Evolutionary conservation across 1,140 invertebrate genomes (phyloP).

Genomic region (Anastrepha ludens): DNA sequence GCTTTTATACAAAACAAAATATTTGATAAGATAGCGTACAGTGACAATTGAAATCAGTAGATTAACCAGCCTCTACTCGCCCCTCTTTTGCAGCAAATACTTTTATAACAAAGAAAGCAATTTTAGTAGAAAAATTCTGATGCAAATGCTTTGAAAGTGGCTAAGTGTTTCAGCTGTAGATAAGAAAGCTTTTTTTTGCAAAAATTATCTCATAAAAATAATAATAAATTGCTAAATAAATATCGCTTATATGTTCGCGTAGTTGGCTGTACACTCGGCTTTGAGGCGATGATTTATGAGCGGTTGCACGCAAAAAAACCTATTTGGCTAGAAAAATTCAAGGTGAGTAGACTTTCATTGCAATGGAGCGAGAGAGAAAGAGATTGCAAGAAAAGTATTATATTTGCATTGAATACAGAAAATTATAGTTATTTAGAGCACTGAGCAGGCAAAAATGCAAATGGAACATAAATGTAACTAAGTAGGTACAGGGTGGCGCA

Average conservation of each 20-base stretch:
- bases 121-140: conserved; percentile 6
- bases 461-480: too few species aligned
- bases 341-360: not conserved
- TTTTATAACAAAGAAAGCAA: conserved; percentile 9
- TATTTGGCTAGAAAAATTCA: not conserved
- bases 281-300: not conserved
- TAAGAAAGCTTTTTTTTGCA: not conserved
- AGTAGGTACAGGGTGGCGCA: too few species aligned
- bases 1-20: not conserved
- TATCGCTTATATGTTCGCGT: not conserved
- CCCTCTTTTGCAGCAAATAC: not conserved
- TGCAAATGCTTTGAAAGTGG: not conserved
- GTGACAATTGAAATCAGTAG: not conserved
- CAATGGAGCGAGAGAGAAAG: not conserved
- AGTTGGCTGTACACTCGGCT: not conserved
- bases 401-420: not conserved
- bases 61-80: not conserved
- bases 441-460: too few species aligned
- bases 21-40: not conserved
- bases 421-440: not conserved
- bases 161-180: not conserved
- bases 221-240: conserved; percentile 19
- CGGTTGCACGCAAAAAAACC: not conserved
- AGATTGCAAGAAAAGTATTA: not conserved
- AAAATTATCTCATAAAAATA: conserved; percentile 7